Base-by-base conservation (phyloP, 2,113 vertebrate genomes). In the Percopsis transmontana region DNA sequence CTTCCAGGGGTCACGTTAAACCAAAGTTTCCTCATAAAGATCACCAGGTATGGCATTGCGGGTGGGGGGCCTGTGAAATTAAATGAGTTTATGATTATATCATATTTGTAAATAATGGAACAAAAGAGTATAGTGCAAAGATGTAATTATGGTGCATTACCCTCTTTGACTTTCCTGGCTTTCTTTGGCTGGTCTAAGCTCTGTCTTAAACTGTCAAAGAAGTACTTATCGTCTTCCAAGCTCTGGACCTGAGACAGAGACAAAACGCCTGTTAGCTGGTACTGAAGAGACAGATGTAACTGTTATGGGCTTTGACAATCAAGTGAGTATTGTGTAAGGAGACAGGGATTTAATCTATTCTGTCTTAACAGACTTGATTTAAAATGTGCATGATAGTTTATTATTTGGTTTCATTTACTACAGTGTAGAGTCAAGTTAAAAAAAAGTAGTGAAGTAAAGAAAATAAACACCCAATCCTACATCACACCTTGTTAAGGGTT, bases 21-120 rank as follows among this genome's bases (percentile, higher is more conserved):
- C 96, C 97, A 99, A 16, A 98, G 84, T 77, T 98, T 98, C 83
- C 97, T 90, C 94, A 96, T 95, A 69, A 96, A 95, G 58, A 95
- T 87, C 45, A 98, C 93, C 66, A 95, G 72, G 47, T 94, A 96
- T 0, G 86, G 81, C 42, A 88, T 59, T 0, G 47, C 85, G 52
- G 45, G 2, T 6, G 76, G 2, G 27, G n/a, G 54, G 56, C 79
- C 95, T 96, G 66, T 60, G 21, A 41, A 14, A 21, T 19, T 54
- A 42, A 57, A 56, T 2, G 48, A 38, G 10, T 59, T 52, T 48
- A n/a, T 18, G 3, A 19, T 48, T 16, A 19, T 19, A 15, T 52
- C 19, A 23, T 13, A 11, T 40, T 1, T 41, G 2, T 5, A 24
- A 57, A 27, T 14, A 45, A 52, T 48, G 21, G 11, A 6, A 4